Conservation (phyloP, 2,113 vertebrate genomes). For the Tenrec ecaudatus region DNA sequence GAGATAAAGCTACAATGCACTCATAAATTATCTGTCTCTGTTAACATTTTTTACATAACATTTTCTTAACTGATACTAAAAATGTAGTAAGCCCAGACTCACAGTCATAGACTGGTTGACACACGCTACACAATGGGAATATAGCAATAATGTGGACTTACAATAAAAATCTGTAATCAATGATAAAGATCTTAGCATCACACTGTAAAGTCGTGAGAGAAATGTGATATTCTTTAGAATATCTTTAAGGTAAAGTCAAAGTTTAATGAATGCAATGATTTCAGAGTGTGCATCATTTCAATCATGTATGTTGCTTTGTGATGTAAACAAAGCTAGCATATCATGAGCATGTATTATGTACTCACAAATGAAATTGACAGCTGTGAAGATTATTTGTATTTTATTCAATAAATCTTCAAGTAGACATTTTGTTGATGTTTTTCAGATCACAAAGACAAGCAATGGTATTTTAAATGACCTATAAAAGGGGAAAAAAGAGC, state of each 20-base stretch:
- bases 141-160: background rate
- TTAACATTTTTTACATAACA: background rate
- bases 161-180: background rate
- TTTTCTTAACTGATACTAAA: too few relatives aligned
- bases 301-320: background rate
- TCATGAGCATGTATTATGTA: background rate
- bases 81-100: background rate
- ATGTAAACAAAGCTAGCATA: constrained; percentile 16
- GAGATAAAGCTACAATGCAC: background rate
- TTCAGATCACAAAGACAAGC: background rate
- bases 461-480: too few relatives aligned
- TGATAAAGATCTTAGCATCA: background rate
- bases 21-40: background rate
- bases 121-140: background rate
- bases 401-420: background rate
- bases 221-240: background rate
- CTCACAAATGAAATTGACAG: background rate
- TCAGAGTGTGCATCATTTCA: background rate
- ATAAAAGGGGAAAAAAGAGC: background rate
- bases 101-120: background rate
- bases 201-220: background rate
- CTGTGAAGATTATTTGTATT: background rate
- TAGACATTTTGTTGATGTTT: background rate
- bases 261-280: background rate
- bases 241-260: background rate